phyloP scores from a whole-genome alignment of 2,113 vertebrate species.

The Columbina picui region DNA sequence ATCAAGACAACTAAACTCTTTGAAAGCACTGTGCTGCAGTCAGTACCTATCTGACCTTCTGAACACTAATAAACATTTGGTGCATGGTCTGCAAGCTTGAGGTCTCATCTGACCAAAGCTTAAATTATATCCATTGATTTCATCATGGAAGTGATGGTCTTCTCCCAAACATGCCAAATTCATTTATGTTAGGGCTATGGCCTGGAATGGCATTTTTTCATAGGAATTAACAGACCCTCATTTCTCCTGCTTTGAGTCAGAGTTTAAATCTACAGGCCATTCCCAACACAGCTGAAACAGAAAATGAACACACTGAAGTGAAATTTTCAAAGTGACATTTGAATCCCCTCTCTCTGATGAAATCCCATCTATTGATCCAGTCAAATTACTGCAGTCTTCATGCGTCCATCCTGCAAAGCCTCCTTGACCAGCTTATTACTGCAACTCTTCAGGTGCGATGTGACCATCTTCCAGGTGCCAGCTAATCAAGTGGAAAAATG shows the following conservation, averaged over 20 bases:
- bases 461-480: neutral
- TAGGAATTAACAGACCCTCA: slow-evolving; percentile 14
- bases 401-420: neutral
- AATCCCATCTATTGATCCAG: slow-evolving; percentile 45
- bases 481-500: neutral
- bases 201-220: neutral
- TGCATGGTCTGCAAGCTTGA: slow-evolving; percentile 19
- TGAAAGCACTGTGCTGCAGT: neutral
- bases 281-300: slow-evolving; percentile 7
- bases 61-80: neutral
- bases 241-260: slow-evolving; percentile 4
- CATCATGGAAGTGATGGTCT: neutral
- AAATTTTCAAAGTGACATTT: slow-evolving; percentile 44
- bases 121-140: slow-evolving; percentile 26
- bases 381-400: neutral
- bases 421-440: neutral
- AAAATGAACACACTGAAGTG: slow-evolving; percentile 8
- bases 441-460: neutral
- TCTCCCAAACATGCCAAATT: neutral
- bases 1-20: neutral
- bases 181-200: neutral
- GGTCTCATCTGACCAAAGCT: slow-evolving; percentile 13
- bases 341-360: slow-evolving; percentile 20
- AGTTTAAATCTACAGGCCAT: slow-evolving; percentile 24
- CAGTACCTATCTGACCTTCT: neutral